Conservation (phyloP, 2,113 vertebrate species). For the Hiodon alosoides region DNA sequence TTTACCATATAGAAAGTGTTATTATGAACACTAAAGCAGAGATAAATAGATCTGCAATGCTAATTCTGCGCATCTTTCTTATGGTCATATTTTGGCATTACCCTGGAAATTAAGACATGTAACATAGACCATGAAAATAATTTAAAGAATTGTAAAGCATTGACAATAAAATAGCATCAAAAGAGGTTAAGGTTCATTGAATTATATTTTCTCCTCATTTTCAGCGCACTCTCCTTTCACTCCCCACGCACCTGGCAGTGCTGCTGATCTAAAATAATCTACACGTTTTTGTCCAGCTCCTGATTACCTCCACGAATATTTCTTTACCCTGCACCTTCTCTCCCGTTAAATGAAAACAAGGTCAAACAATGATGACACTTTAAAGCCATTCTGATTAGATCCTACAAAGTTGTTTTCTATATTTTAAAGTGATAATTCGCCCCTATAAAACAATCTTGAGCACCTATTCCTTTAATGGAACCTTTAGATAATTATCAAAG, state of each 20-base stretch:
- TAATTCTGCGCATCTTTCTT: not conserved
- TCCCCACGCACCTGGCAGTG: slow-evolving; percentile 31
- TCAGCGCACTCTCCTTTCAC: slow-evolving; percentile 16
- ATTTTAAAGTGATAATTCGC: slow-evolving; percentile 75
- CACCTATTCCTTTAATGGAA: slow-evolving; percentile 87
- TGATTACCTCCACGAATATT: slow-evolving; percentile 38
- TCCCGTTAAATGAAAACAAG: slow-evolving; percentile 31
- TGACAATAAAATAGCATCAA: too few relatives aligned
- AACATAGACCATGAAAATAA: not conserved
- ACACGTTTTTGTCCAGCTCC: slow-evolving; percentile 30
- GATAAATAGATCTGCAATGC: not conserved
- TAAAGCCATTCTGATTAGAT: slow-evolving; percentile 61
- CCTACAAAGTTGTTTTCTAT: slow-evolving; percentile 64
- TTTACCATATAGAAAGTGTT: not conserved
- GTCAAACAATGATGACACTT: slow-evolving; percentile 54
- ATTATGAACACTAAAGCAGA: not conserved
- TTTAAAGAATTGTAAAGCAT: too few relatives aligned
- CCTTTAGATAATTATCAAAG: slow-evolving; percentile 97
- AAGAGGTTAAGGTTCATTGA: not conserved
- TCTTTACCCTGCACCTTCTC: slow-evolving; percentile 32
- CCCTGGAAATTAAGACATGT: not conserved
- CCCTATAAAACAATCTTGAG: slow-evolving; percentile 71
- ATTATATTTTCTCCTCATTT: not conserved
- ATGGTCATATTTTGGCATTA: not conserved
- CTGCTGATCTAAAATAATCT: slow-evolving; percentile 34